These are phyloP conservation scores for Hololepta plana DNA, from an alignment of 2,888 invertebrate genomes.

Conservation along the genomic window DNA sequence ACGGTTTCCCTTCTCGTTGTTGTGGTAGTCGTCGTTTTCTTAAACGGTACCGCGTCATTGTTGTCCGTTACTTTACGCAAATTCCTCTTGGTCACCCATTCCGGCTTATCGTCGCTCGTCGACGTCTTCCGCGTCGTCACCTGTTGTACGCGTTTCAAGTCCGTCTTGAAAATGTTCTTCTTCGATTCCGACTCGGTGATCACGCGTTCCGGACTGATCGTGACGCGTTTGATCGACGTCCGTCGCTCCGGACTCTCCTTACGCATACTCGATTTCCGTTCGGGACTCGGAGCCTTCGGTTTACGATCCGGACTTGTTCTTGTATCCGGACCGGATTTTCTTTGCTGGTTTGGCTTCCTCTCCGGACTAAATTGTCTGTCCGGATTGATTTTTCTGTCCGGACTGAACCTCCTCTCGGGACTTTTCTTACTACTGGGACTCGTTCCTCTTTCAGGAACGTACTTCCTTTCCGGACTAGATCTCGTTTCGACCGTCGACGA, in stretches of 20 bases:
- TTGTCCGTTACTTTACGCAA: conserved; percentile 32
- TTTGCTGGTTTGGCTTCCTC: no score
- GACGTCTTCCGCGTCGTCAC: conserved; percentile 22
- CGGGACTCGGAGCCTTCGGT: conserved; percentile 17
- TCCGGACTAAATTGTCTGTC: no score
- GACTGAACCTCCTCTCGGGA: no score
- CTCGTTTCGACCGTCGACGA: conserved; percentile 13
- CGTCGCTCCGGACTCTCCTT: conserved; percentile 27
- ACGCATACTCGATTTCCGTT: conserved; percentile 28
- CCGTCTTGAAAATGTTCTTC: conserved; percentile 14
- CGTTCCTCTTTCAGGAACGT: conserved; percentile 10
- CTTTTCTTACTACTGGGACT: conserved; percentile 7
- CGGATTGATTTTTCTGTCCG: no score
- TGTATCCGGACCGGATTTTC: no score
- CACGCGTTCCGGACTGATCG: conserved; percentile 27
- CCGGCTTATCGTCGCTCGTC: conserved; percentile 34
- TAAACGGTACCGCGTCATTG: conserved; percentile 11
- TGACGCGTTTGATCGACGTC: conserved; percentile 27
- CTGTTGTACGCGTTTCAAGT: conserved; percentile 22
- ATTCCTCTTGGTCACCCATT: conserved; percentile 42
- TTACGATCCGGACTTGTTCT: conserved; percentile 16
- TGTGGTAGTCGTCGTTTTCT: conserved; percentile 8
- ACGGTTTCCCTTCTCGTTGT: conserved; percentile 5
- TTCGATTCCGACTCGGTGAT: conserved; percentile 7
- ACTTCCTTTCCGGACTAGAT: conserved; percentile 6